These are phyloP conservation scores for Heliconius ismenius DNA, from an alignment of 2,888 invertebrate genomes.

Conservation along the genomic window DNA sequence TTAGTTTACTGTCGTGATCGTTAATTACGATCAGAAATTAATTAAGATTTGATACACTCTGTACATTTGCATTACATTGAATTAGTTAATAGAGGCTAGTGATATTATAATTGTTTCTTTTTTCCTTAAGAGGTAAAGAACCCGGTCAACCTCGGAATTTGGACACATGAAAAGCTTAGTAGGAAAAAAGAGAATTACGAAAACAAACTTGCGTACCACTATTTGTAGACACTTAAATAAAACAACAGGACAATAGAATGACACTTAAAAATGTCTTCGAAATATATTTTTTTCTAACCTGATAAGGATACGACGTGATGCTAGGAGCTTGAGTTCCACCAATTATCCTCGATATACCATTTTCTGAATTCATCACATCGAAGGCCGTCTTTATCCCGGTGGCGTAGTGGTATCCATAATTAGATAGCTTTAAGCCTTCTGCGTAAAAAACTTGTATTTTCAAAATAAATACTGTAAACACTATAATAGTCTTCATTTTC, in stretches of 20 bases:
- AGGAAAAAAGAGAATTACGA: too few species aligned
- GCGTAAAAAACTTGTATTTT: slow-evolving; percentile 34
- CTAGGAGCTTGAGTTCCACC: slow-evolving; percentile 56
- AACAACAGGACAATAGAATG: too few species aligned
- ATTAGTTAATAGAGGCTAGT: background rate
- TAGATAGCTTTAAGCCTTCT: slow-evolving; percentile 5
- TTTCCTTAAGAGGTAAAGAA: too few species aligned
- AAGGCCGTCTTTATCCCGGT: slow-evolving; percentile 58
- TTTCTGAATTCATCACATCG: slow-evolving; percentile 48
- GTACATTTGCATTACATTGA: slow-evolving; percentile 8
- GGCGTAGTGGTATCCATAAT: slow-evolving; percentile 56
- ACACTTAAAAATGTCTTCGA: background rate
- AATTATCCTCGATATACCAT: slow-evolving; percentile 52
- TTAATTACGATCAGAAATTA: slow-evolving; percentile 29
- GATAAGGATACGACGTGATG: slow-evolving; percentile 55
- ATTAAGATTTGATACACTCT: slow-evolving; percentile 17
- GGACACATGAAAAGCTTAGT: too few species aligned
- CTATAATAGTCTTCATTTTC: slow-evolving; percentile 3
- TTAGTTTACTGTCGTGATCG: background rate
- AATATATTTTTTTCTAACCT: slow-evolving; percentile 48
- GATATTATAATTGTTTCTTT: too few species aligned
- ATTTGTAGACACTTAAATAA: too few species aligned
- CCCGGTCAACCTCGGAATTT: too few species aligned
- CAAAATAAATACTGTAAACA: slow-evolving; percentile 33
- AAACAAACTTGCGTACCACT: too few species aligned